Base-by-base conservation (phyloP, 2,888 invertebrate species). In the Macropis europaea region DNA sequence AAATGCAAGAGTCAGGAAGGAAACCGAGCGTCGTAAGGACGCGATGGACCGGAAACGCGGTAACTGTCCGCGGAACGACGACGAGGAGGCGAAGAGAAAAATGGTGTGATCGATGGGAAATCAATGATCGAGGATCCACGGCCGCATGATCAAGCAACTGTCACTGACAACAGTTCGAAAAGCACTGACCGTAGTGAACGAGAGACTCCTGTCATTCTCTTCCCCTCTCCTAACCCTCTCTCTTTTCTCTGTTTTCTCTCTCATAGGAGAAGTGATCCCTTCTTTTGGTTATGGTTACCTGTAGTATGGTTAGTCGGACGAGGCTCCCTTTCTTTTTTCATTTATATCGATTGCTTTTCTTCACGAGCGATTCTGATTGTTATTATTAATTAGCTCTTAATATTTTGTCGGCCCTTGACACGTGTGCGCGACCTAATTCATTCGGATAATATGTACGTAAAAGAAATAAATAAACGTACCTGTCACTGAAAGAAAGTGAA, bases 81-180 rank as follows among this genome's bases (percentile, higher is more conserved):
- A 2, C 38, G 4, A 15, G 15, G 6, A 11, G 28, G 30, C 47
- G 28, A n/a, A 9, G 19, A 15, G 30, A 13, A 17, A 34, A 42
- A 11, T 9, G 32, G 13, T 19, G 22, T 22, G 24, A 48, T 52
- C 42, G 52, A 47, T 36, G 36, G 32, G 52, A 40, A 61, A 74
- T 80, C 69, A 77, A 60, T 80, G 63, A 75, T 82, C 69, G 73
- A 76, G 67, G 74, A 82, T 81, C 72, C 77, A 61, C 68, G 83
- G 76, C 78, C 84, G 63, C 83, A 82, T 84, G 82, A 80, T 83
- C 82, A 77, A 60, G 59, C 74, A 87, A 87, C 88, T 89, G 88
- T 89, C 89, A 84, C 89, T 90, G 89, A 88, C 90, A 89, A 86
- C 86, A 85, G 89, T 89, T 89, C 89, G 87, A 87, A 87, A 90